phyloP scores from a whole-genome alignment of 1,140 invertebrate species.

The Drosophila saltans region DNA sequence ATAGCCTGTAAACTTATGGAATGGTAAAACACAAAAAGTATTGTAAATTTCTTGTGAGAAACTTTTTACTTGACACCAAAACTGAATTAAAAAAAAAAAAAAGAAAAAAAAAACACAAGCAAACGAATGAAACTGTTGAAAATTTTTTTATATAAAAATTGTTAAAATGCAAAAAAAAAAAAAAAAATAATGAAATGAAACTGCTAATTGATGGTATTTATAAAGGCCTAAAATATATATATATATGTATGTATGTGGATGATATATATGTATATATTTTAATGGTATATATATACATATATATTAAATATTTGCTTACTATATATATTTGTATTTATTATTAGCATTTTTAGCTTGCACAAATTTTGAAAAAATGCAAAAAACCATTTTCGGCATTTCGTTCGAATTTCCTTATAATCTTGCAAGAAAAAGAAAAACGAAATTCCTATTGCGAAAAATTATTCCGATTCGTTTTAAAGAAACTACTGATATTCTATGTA shows the following conservation, averaged over 20 bases:
- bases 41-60: slow-evolving; percentile 78
- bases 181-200: slow-evolving; percentile 51
- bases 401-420: no score
- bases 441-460: no score
- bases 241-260: slow-evolving; percentile 20
- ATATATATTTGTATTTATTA: slow-evolving; percentile 71
- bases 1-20: slow-evolving; percentile 35
- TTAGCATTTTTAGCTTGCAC: slow-evolving; percentile 69
- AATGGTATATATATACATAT: slow-evolving; percentile 20
- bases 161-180: slow-evolving; percentile 44
- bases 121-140: slow-evolving; percentile 65
- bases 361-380: slow-evolving; percentile 12
- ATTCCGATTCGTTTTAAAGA: no score
- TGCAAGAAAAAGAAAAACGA: not conserved
- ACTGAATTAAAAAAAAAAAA: slow-evolving; percentile 56
- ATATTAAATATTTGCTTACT: slow-evolving; percentile 18
- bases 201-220: slow-evolving; percentile 78
- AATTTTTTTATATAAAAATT: slow-evolving; percentile 79
- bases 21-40: slow-evolving; percentile 59
- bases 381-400: slow-evolving; percentile 29
- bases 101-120: slow-evolving; percentile 33
- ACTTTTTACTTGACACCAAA: slow-evolving; percentile 79
- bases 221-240: slow-evolving; percentile 58
- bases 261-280: slow-evolving; percentile 22
- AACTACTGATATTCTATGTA: no score